These are phyloP conservation scores for Tribolium freemani DNA, from an alignment of 2,888 invertebrate species.

Conservation along the genomic window DNA sequence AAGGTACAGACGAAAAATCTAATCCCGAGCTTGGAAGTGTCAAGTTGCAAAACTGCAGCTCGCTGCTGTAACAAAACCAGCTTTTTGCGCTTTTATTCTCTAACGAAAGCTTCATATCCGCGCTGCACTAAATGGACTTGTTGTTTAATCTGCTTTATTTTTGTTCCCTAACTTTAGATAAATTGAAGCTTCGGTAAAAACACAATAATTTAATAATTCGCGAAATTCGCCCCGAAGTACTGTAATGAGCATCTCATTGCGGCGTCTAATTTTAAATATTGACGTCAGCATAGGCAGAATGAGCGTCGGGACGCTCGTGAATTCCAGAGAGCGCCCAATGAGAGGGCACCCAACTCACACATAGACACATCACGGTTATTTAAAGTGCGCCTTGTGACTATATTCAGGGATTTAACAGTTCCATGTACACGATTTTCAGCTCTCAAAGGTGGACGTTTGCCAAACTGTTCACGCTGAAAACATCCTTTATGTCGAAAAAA, in stretches of 20 bases:
- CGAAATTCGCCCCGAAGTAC: slow-evolving; percentile 2
- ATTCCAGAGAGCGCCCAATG: slow-evolving; percentile 39
- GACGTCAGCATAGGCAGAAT: slow-evolving; percentile 34
- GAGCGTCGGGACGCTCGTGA: slow-evolving; percentile 41
- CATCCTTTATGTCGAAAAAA: slow-evolving; percentile 22
- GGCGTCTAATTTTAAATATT: slow-evolving; percentile 37
- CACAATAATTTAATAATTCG: not conserved
- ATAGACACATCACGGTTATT: slow-evolving; percentile 32
- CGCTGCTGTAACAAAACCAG: slow-evolving; percentile 8
- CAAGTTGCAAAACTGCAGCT: slow-evolving; percentile 6
- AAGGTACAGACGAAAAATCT: slow-evolving; percentile 18
- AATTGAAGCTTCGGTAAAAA: not conserved
- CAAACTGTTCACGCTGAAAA: slow-evolving; percentile 42
- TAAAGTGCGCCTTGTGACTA: slow-evolving; percentile 37
- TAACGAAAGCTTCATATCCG: slow-evolving; percentile 16
- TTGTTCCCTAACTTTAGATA: slow-evolving; percentile 26
- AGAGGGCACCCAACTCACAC: slow-evolving; percentile 32
- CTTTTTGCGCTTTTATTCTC: slow-evolving; percentile 21
- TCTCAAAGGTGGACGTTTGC: slow-evolving; percentile 54
- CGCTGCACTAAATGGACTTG: slow-evolving; percentile 16
- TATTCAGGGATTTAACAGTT: slow-evolving; percentile 36
- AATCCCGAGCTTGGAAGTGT: slow-evolving; percentile 11
- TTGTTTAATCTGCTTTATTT: slow-evolving; percentile 24
- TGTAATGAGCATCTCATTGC: slow-evolving; percentile 29
- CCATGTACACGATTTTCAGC: slow-evolving; percentile 47